These are phyloP conservation scores for Cepaea hortensis DNA, from an alignment of 2,888 invertebrate species.

Conservation along the genomic window DNA sequence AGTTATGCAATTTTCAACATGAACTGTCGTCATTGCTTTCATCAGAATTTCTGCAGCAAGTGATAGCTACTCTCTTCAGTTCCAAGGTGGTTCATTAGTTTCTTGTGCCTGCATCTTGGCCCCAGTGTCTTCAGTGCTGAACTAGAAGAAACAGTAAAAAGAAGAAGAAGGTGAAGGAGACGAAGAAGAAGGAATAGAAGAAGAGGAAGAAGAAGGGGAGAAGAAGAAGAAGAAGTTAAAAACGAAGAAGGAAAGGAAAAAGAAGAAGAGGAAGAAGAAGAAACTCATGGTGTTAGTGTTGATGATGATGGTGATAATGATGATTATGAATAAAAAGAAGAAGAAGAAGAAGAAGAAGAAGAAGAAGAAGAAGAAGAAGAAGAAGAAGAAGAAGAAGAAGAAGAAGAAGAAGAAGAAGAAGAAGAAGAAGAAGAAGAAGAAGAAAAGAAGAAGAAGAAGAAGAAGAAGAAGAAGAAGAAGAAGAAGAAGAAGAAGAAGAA, in stretches of 20 bases:
- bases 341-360: neutral
- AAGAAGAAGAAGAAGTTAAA: too few relatives aligned
- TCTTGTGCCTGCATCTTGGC: too few relatives aligned
- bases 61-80: too few relatives aligned
- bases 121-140: too few relatives aligned
- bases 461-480: neutral
- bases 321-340: neutral
- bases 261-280: neutral
- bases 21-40: too few relatives aligned
- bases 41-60: too few relatives aligned
- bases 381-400: neutral
- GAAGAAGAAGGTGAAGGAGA: neutral
- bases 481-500: neutral
- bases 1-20: too few relatives aligned
- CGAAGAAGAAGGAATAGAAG: too few relatives aligned
- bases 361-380: neutral
- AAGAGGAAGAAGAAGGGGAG: conserved; percentile 15
- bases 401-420: neutral
- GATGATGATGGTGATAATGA: too few relatives aligned
- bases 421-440: neutral
- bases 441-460: neutral
- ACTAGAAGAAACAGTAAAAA: neutral
- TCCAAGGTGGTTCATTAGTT: too few relatives aligned
- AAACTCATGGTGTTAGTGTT: neutral
- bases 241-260: neutral